These are phyloP conservation scores for Nymphalis urticae DNA, from an alignment of 2,888 invertebrate species.

Conservation along the genomic window DNA sequence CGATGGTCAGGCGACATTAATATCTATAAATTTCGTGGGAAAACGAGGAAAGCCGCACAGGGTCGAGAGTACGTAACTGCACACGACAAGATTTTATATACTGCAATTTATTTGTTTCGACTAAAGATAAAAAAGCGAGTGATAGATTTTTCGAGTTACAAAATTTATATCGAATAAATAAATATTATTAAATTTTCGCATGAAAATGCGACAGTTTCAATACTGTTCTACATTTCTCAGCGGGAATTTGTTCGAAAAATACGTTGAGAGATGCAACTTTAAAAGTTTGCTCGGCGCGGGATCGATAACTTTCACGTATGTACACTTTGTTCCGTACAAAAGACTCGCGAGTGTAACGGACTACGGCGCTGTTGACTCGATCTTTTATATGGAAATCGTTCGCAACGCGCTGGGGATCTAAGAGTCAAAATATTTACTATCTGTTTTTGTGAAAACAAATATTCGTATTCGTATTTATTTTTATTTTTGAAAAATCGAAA, in stretches of 20 bases:
- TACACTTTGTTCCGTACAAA: constrained; percentile 35
- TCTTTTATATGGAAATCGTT: constrained; percentile 42
- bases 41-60: no score
- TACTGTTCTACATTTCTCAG: constrained; percentile 26
- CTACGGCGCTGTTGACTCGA: constrained; percentile 40
- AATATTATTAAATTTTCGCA: constrained; percentile 19
- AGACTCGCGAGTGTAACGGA: constrained; percentile 28
- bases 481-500: constrained; percentile 1
- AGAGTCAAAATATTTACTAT: constrained; percentile 30
- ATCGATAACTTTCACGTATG: constrained; percentile 46
- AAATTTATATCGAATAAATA: background rate
- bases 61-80: no score
- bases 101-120: no score
- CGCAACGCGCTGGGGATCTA: constrained; percentile 27
- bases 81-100: no score
- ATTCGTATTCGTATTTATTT: background rate
- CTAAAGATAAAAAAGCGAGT: no score
- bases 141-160: background rate
- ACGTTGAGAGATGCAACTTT: constrained; percentile 45
- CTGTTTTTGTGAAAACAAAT: constrained; percentile 20
- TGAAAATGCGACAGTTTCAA: constrained; percentile 31
- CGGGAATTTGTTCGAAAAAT: constrained; percentile 39
- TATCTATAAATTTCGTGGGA: no score
- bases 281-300: constrained; percentile 45
- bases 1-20: no score